A percentile compares a stretch with the other conserved stretches of the same genome.
These are phyloP conservation scores for Orthonychiurus folsomi DNA, from an alignment of 2,888 invertebrate species.

Conservation along the genomic window DNA sequence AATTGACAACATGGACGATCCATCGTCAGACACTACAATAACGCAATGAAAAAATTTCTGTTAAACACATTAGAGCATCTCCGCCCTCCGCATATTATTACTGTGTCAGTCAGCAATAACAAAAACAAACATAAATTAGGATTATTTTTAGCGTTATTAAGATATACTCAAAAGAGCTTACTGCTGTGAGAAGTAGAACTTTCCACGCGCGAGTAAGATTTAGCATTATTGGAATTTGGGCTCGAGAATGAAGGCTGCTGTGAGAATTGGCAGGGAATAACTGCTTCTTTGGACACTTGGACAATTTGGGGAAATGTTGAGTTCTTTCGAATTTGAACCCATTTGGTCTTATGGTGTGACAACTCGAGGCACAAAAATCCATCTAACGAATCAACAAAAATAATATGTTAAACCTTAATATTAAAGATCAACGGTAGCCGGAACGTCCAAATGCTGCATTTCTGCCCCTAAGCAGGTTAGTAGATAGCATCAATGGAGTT, in stretches of 20 bases:
- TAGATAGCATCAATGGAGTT: conserved; percentile 11
- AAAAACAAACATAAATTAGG: background rate
- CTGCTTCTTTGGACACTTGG: conserved; percentile 29
- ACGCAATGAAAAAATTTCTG: conserved; percentile 2
- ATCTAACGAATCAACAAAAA: conserved; percentile 52
- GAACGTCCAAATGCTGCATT: conserved; percentile 12
- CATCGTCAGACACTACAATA: conserved; percentile 70
- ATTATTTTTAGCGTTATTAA: background rate
- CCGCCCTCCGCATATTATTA: no score
- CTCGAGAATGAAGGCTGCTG: conserved; percentile 37
- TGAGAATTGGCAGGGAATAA: conserved; percentile 29
- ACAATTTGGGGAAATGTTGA: conserved; percentile 61
- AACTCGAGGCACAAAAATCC: conserved; percentile 83
- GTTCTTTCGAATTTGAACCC: conserved; percentile 83
- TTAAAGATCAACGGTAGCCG: background rate
- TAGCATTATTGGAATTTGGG: conserved; percentile 45
- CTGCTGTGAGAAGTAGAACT: background rate
- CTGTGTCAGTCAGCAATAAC: background rate
- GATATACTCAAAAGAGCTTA: background rate
- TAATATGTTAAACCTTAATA: conserved; percentile 3
- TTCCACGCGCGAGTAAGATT: background rate
- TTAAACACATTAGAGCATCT: background rate
- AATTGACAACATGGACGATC: conserved; percentile 79
- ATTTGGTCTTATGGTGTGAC: conserved; percentile 62
- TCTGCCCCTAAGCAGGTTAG: no score